phyloP scores from a whole-genome alignment of 2,113 vertebrate species.

The Bettongia penicillata region DNA sequence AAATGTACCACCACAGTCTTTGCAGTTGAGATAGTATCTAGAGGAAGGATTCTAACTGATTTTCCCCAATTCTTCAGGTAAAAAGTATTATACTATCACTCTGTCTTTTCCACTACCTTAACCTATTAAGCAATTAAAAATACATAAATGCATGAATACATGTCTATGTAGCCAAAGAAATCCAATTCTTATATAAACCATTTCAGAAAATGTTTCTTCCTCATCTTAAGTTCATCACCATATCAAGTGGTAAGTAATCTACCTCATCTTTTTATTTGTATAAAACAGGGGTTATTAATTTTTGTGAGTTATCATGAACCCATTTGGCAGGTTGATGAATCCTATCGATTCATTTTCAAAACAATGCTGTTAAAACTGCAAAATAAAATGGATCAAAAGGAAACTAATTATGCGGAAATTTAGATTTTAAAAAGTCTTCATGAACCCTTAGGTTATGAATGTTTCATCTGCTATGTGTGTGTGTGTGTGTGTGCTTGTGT shows the following conservation, averaged over 20 bases:
- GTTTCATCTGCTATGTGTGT: not conserved
- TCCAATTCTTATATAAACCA: not conserved
- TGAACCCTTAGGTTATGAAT: not conserved
- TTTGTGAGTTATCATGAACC: no score
- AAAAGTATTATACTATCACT: not conserved
- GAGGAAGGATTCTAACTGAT: not conserved
- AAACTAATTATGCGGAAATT: not conserved
- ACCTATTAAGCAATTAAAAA: not conserved
- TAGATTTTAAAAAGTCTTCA: not conserved
- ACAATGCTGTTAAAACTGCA: not conserved
- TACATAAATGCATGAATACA: not conserved
- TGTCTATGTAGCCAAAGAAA: not conserved
- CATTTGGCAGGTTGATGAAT: not conserved
- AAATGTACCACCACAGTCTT: not conserved
- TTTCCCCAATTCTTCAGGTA: not conserved
- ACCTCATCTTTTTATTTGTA: not conserved
- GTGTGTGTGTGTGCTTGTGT: not conserved
- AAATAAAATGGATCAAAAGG: not conserved
- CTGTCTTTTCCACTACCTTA: not conserved
- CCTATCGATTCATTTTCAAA: not conserved
- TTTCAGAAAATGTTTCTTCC: not conserved
- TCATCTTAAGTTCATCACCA: not conserved
- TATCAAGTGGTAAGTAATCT: not conserved
- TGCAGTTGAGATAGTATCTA: not conserved
- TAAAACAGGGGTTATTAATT: not conserved